A percentile compares a stretch with the other conserved stretches of the same genome.
These are phyloP conservation scores for Bombus confusus DNA, from an alignment of 1,140 invertebrate genomes.

Conservation along the genomic window DNA sequence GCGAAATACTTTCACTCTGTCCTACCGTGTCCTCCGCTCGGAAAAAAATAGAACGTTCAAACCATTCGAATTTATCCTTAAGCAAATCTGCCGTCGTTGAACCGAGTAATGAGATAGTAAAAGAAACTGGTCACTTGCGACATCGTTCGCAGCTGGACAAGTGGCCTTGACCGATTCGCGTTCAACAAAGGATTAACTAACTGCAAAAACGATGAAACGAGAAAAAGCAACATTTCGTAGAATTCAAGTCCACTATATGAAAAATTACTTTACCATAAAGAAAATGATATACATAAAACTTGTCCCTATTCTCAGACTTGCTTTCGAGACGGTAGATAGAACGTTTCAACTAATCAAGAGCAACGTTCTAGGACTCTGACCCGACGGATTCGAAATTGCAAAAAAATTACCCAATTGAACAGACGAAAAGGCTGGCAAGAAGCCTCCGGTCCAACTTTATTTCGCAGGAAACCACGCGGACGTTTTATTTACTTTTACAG, in stretches of 20 bases:
- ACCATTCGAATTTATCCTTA: not conserved
- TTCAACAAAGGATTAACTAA: not conserved
- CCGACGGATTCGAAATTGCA: no score
- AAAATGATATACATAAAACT: no score
- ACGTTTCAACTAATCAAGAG: not conserved
- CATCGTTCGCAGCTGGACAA: not conserved
- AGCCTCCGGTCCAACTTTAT: not conserved
- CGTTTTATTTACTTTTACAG: constrained; percentile 37
- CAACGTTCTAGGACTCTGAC: not conserved
- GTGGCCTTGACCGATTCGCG: not conserved
- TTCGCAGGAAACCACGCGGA: not conserved
- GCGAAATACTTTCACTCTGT: not conserved
- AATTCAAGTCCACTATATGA: not conserved
- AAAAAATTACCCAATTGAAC: not conserved
- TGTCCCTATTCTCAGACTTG: no score
- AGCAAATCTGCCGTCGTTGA: not conserved
- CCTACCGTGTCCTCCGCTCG: not conserved
- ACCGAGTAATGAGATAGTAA: constrained; percentile 19
- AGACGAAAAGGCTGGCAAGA: not conserved
- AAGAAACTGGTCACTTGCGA: not conserved
- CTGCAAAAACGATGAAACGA: no score
- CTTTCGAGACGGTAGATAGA: not conserved
- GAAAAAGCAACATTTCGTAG: not conserved
- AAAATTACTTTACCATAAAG: not conserved
- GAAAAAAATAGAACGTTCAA: not conserved